Conservation (phyloP, 2,113 vertebrate species). For the Sciurus niger region DNA sequence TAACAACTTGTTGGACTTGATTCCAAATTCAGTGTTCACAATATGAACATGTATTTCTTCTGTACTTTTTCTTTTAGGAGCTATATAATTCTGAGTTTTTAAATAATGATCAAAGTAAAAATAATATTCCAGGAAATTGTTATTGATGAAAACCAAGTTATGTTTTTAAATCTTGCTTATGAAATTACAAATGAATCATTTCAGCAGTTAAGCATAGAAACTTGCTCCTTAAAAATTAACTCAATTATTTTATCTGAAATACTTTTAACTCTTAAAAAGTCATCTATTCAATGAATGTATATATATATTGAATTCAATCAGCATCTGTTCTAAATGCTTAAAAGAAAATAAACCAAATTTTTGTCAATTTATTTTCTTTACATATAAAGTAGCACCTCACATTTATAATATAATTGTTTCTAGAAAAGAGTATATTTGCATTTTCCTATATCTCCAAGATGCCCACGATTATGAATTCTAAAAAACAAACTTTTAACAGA, state of each 20-base stretch:
- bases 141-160: not conserved
- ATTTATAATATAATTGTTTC: not conserved
- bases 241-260: not conserved
- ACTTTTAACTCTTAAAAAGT: not conserved
- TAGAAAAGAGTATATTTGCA: not conserved
- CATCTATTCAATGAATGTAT: not conserved
- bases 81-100: not conserved
- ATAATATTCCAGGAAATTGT: not conserved
- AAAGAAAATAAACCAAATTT: not conserved
- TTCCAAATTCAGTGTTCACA: not conserved
- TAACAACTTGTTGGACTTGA: not conserved
- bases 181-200: not conserved
- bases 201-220: not conserved
- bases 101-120: not conserved
- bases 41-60: not conserved
- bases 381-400: not conserved
- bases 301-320: not conserved
- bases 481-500: not conserved
- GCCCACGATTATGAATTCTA: not conserved
- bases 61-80: not conserved
- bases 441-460: not conserved
- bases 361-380: not conserved
- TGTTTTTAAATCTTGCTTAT: not conserved
- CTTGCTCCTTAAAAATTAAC: not conserved
- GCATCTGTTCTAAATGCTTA: not conserved